Evolutionary conservation across 2,797 vertebrate species (phyloP).

Genomic region (Triplophysa yarkandensis): DNA sequence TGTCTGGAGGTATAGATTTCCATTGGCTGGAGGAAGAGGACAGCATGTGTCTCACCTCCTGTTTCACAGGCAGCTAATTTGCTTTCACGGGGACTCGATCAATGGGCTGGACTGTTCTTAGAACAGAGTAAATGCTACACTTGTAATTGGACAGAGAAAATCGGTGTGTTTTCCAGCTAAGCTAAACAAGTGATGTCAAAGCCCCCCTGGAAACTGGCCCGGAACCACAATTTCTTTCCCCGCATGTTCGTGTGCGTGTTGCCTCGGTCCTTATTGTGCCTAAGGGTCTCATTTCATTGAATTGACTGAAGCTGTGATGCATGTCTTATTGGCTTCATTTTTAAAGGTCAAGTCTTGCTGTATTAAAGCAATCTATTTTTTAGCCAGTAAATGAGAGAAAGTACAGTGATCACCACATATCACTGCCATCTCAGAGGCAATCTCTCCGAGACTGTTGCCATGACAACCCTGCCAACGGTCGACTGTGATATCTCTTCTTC

Average conservation of each 20-base stretch:
- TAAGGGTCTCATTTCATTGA: constrained; percentile 29
- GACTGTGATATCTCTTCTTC: constrained; percentile 21
- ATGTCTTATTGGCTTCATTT: constrained; percentile 47
- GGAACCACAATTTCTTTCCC: not conserved
- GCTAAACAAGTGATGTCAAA: constrained; percentile 50
- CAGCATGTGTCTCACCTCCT: constrained; percentile 36
- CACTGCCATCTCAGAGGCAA: constrained; percentile 5
- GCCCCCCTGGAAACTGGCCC: constrained; percentile 1
- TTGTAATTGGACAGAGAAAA: constrained; percentile 83
- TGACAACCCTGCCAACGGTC: constrained; percentile 48
- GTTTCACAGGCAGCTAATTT: constrained; percentile 54
- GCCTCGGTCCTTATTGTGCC: constrained; percentile 34
- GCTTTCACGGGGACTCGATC: constrained; percentile 57
- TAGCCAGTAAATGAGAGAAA: constrained; percentile 13
- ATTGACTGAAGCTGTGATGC: constrained; percentile 42
- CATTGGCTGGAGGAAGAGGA: constrained; percentile 41
- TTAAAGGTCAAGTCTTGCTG: constrained; percentile 50
- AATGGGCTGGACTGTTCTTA: constrained; percentile 51
- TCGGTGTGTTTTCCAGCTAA: constrained; percentile 66
- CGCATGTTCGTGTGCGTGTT: constrained; percentile 7
- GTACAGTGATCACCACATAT: constrained; percentile 37
- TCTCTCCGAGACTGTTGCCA: constrained; percentile 46
- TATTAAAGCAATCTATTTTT: constrained; percentile 45
- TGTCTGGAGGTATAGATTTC: constrained; percentile 56
- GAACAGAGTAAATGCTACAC: constrained; percentile 57